Evolutionary conservation across 2,797 vertebrate genomes (phyloP), one percentile per base, ranked within the genome.

Genomic region (Ambastaia sidthimunki): DNA sequence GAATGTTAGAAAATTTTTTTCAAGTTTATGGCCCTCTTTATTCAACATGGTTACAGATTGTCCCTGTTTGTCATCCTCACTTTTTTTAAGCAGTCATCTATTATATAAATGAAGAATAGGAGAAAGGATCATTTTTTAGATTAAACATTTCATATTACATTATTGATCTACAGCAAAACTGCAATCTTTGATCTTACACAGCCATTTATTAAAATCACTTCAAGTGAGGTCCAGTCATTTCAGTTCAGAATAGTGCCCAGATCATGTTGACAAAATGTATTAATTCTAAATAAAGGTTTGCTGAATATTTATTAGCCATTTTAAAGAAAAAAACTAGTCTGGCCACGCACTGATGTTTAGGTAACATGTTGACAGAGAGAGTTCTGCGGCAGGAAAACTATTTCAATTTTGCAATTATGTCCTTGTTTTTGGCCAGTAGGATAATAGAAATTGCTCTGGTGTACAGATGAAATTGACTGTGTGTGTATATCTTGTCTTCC

Each of bases 401-500:
- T 41, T 59, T 89, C 82, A 76, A 89, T 89, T 66, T 71, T 74
- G 25, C 81, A 84, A 86, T 65, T 87, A 85, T 90, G 89, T 90
- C 86, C 82, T 88, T 86, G 79, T 91, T 86, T 90, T 88, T 89
- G 93, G 92, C 90, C 92, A 93, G 92, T 94, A 92, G 90, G 88
- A 92, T 86, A 89, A 90, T 88, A 91, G 89, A 89, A 91, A 86
- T 88, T 93, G 88, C 84, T 89, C 83, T 89, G 89, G 86, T 94
- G 93, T 95, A 93, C 91, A 96, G 94, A 91, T 89, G 91, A 91
- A 92, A 93, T 85, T 93, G 91, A 94, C 91, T 94, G 91, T 93
- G 63, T 83, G 90, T 98, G 96, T 96, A 95, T 95, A 97, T 95
- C 94, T 90, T 88, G 95, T 94, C 93, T 97, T 94, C 92, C 91